These are phyloP conservation scores for Mesitornis unicolor DNA, from an alignment of 2,113 vertebrate genomes.

Conservation along the genomic window DNA sequence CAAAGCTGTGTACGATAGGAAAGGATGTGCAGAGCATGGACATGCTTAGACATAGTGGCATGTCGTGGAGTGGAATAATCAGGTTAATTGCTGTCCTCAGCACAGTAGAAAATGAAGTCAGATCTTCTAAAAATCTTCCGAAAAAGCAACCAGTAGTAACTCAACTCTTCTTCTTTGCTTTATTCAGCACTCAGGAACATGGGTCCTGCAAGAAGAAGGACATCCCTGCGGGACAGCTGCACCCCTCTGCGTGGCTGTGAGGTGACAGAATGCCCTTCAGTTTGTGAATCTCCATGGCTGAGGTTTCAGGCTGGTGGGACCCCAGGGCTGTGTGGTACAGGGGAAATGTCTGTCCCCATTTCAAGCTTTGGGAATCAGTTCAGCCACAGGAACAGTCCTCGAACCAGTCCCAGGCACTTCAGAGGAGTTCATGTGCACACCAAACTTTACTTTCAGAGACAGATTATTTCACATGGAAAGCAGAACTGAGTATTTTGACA, in stretches of 20 bases:
- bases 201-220: neutral
- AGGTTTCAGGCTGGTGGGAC: neutral
- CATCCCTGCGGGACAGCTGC: neutral
- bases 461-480: neutral
- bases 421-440: neutral
- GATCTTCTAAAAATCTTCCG: neutral
- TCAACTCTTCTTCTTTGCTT: neutral
- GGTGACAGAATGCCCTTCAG: neutral
- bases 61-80: neutral
- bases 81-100: neutral
- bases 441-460: neutral
- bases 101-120: neutral
- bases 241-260: neutral
- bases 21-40: neutral
- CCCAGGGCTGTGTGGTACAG: accelerated
- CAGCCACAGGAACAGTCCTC: neutral
- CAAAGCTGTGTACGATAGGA: neutral
- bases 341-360: neutral
- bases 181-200: neutral
- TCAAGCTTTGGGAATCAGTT: neutral
- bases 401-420: neutral
- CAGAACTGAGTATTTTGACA: neutral
- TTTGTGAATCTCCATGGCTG: neutral
- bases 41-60: neutral
- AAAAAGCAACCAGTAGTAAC: neutral